Base-by-base conservation (phyloP, 2,113 vertebrate genomes). In the Lophius piscatorius region DNA sequence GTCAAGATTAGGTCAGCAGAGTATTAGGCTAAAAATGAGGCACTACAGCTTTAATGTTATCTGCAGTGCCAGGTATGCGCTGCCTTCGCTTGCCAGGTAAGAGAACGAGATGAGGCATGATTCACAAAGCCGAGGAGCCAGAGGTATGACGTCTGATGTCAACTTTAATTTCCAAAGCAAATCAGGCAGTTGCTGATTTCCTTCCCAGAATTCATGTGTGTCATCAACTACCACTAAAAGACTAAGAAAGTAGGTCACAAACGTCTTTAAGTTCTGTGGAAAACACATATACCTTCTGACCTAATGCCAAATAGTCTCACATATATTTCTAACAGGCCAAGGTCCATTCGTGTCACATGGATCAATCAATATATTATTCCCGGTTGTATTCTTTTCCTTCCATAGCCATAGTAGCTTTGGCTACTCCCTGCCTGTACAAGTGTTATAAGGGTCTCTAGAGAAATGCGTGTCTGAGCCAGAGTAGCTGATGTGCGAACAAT, bases 61-160 rank as follows among this genome's bases (percentile, higher is more conserved):
- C 52, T 58, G 64, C 60, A 40, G 46, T 50, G 61, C 58, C 67
- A 74, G 76, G 82, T 72, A 74, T 73, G 69, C 13, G 42, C 72
- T 63, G 72, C 49, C 26, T 49, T 23, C 1, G 62, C 72, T 26
- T 81, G 65, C 73, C 77, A 76, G 63, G 63, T 59, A 28, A 44
- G 23, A 5, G 49, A 76, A 81, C 46, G 68, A 82, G 76, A 87
- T 23, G 24, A 70, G 66, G 78, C 78, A 85, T 70, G 83, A 87
- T 61, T 81, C 62, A 62, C 40, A 31, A 20, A 49, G 69, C 56
- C 13, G 8, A 35, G 35, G 48, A 69, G 60, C 39, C 56, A 40
- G 46, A 1, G 35, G 44, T 45, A 21, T 75, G 76, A 70, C 44
- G 55, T 78, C 63, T 70, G 26, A 59, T 51, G 66, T 75, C 54